phyloP scores from a whole-genome alignment of 2,113 vertebrate species.

The Danionella cerebrum region DNA sequence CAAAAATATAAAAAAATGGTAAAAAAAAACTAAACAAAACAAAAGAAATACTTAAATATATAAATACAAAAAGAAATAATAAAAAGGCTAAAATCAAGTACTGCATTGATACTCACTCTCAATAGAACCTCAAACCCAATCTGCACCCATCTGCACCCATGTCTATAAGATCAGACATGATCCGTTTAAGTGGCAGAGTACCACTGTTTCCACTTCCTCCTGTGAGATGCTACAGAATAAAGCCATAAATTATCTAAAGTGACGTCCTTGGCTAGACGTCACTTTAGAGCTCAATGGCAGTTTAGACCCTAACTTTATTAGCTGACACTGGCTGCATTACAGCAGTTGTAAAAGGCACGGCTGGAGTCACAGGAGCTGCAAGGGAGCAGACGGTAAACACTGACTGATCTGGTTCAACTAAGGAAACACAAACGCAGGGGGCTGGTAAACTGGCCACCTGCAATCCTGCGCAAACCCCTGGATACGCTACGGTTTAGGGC shows the following conservation, averaged over 20 bases:
- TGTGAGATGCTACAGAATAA: neutral
- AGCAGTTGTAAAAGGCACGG: constrained; percentile 17
- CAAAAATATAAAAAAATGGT: neutral
- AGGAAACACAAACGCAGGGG: constrained; percentile 10
- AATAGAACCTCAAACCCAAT: neutral
- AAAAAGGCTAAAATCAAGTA: neutral
- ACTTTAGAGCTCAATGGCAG: constrained; percentile 19
- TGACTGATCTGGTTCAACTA: neutral
- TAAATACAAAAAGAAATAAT: neutral
- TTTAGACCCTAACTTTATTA: constrained; percentile 15
- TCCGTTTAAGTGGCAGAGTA: too few relatives aligned
- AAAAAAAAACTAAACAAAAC: neutral
- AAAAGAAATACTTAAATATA: neutral
- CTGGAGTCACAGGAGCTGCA: constrained; percentile 6
- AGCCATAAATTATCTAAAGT: constrained; percentile 19
- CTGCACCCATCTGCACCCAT: too few relatives aligned
- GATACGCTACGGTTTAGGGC: too few relatives aligned
- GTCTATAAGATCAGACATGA: too few relatives aligned
- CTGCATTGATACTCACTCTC: neutral
- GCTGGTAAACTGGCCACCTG: constrained; percentile 25
- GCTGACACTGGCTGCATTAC: constrained; percentile 10
- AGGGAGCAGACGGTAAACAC: constrained; percentile 14
- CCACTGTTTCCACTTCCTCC: too few relatives aligned
- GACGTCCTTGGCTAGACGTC: neutral
- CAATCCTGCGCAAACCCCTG: too few relatives aligned